Conservation (phyloP, 2,113 vertebrate genomes). For the Lepidothrix coronata region DNA sequence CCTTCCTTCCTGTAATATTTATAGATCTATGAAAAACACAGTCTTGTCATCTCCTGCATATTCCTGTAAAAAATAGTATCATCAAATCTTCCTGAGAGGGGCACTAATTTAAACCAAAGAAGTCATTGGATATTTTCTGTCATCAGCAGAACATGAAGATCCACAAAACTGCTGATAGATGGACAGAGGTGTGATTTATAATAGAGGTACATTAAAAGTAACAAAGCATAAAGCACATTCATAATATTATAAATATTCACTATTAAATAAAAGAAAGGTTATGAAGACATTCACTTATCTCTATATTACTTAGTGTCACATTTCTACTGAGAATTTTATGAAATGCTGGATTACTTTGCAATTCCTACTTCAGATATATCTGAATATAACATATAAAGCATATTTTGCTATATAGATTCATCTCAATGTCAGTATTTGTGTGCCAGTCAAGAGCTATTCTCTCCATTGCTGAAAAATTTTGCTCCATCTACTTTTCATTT, state of each 20-base stretch:
- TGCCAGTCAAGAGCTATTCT: background rate
- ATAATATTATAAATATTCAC: background rate
- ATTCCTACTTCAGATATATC: background rate
- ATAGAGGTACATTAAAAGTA: background rate
- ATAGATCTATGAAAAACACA: background rate
- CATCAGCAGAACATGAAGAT: background rate
- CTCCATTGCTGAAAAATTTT: background rate
- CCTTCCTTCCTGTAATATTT: conserved; percentile 5
- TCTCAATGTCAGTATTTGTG: background rate
- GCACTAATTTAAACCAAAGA: background rate
- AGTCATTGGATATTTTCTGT: background rate
- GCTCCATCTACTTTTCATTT: background rate
- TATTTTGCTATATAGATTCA: background rate
- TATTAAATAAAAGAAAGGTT: background rate
- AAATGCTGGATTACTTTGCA: background rate
- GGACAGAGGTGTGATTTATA: background rate
- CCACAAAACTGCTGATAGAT: background rate
- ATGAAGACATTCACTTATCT: background rate
- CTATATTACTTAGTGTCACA: background rate
- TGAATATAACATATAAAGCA: background rate
- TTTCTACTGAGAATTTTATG: background rate
- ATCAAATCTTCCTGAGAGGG: background rate
- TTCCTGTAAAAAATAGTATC: background rate
- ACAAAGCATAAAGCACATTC: background rate
- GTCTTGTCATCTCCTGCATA: background rate